Evolutionary conservation across 2,113 vertebrate genomes (phyloP).

Genomic region (Nettapus auritus): DNA sequence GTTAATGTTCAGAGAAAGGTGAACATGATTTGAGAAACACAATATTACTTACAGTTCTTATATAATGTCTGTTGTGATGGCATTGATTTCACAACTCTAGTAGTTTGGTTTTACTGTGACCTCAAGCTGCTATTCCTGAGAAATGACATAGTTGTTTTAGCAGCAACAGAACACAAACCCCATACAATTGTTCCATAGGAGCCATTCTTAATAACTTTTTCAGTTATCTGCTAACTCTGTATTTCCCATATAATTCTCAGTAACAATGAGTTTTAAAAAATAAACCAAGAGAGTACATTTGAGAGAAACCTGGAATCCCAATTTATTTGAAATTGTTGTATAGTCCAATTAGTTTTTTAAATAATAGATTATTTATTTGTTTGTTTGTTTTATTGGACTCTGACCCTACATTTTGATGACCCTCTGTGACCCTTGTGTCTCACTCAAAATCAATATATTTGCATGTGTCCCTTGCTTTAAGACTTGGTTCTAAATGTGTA

Average conservation of each 20-base stretch:
- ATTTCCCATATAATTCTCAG: background rate
- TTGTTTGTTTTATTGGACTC: background rate
- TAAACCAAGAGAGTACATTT: background rate
- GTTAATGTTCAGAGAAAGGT: background rate
- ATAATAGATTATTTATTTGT: background rate
- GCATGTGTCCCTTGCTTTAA: background rate
- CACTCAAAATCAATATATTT: background rate
- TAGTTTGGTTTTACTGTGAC: background rate
- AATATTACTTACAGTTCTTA: background rate
- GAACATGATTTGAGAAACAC: background rate
- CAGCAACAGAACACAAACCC: background rate
- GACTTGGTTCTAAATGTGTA: fast-evolving
- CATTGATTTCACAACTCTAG: background rate
- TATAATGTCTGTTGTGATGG: background rate
- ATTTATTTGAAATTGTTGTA: background rate
- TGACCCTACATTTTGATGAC: background rate
- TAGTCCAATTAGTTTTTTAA: background rate
- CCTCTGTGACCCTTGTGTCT: background rate
- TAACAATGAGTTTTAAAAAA: background rate
- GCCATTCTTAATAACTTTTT: background rate
- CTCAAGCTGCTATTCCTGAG: background rate
- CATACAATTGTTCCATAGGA: background rate
- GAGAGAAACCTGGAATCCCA: background rate
- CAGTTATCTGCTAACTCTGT: background rate
- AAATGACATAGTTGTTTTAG: background rate